A percentile compares a stretch with the other conserved stretches of the same genome.
Evolutionary conservation across 1,140 invertebrate genomes (phyloP).

Genomic region (Zaprionus tsacasi): DNA sequence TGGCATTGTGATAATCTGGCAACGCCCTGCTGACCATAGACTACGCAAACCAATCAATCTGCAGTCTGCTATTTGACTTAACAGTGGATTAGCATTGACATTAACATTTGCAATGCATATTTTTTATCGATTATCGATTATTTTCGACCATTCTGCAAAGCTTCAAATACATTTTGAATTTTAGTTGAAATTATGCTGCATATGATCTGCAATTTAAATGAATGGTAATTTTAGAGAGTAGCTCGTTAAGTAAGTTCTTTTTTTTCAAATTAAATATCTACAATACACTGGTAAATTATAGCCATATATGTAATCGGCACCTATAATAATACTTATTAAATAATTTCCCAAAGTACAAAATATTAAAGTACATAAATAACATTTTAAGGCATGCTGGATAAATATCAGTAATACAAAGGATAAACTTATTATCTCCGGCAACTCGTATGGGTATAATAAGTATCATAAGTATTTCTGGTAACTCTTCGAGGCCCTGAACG

Average conservation of each 20-base stretch:
- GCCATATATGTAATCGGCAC: not conserved
- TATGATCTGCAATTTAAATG: too few relatives aligned
- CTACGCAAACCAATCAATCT: too few relatives aligned
- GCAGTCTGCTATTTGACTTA: too few relatives aligned
- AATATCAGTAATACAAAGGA: not conserved
- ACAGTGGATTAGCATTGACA: too few relatives aligned
- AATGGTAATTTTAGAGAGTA: too few relatives aligned
- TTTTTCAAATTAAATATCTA: not conserved
- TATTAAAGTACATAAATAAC: not conserved
- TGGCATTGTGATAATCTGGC: not conserved
- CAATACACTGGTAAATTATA: not conserved
- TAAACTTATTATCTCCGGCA: slow-evolving; percentile 6
- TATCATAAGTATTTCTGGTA: not conserved
- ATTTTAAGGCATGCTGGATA: not conserved
- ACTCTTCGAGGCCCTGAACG: not conserved
- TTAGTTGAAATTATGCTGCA: too few relatives aligned
- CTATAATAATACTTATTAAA: not conserved
- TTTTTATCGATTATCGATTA: not conserved
- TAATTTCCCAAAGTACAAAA: not conserved
- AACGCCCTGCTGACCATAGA: not conserved
- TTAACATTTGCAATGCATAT: too few relatives aligned
- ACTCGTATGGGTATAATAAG: not conserved
- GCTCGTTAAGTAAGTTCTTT: not conserved
- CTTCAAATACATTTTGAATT: too few relatives aligned
- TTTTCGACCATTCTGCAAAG: not conserved